These are phyloP conservation scores for Battus philenor DNA, from an alignment of 1,140 invertebrate genomes.

Conservation along the genomic window DNA sequence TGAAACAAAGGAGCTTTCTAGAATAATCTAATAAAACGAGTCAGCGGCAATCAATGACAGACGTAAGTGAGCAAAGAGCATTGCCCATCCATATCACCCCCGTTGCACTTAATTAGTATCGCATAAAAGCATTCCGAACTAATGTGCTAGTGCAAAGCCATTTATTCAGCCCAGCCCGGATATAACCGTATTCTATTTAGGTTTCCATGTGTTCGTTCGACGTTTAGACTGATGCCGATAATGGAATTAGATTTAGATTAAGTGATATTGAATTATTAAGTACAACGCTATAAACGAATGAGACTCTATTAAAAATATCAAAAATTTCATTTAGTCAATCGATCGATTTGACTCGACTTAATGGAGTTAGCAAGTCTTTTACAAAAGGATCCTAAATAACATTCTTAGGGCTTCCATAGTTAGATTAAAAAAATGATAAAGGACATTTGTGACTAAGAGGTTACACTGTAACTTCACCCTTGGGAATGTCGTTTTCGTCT, in stretches of 20 bases:
- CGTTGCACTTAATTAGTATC: slow-evolving; percentile 10
- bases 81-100: slow-evolving; percentile 6
- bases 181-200: slow-evolving; percentile 19
- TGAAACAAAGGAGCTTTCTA: not conserved
- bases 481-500: too few species aligned
- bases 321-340: too few species aligned
- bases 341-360: too few species aligned
- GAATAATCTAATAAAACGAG: slow-evolving; percentile 12
- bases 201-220: not conserved
- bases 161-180: slow-evolving; percentile 19
- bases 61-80: slow-evolving; percentile 10
- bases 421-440: too few species aligned
- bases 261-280: not conserved
- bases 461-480: too few species aligned
- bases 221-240: slow-evolving; percentile 1
- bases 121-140: slow-evolving; percentile 13
- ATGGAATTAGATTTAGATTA: slow-evolving; percentile 2
- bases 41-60: slow-evolving; percentile 8
- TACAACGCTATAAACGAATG: too few species aligned
- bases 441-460: too few species aligned
- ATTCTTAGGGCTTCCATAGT: too few species aligned
- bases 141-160: slow-evolving; percentile 19
- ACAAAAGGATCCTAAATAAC: too few species aligned
- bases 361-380: too few species aligned
- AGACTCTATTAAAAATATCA: too few species aligned